A percentile compares a stretch with the other conserved stretches of the same genome.
Conservation (phyloP, 2,113 vertebrate species). For the Hippolais icterina region DNA sequence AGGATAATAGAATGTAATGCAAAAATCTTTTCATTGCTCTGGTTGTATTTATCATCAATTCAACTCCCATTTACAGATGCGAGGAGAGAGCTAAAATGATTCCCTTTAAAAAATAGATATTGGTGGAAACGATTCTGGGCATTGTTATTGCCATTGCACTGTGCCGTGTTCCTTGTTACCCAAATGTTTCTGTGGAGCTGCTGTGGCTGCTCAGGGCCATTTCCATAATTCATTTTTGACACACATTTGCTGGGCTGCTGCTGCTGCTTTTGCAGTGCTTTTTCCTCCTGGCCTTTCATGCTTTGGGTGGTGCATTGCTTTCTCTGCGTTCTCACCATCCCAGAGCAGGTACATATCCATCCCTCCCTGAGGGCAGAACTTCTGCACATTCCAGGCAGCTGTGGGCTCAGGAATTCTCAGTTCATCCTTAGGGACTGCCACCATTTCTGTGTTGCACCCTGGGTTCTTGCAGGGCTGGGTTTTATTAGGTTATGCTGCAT, state of each 20-base stretch:
- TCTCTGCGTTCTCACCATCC: not conserved
- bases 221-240: slow-evolving; percentile 44
- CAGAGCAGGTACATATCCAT: not conserved
- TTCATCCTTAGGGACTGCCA: not conserved
- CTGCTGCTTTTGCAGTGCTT: not conserved
- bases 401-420: not conserved
- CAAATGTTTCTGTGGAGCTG: not conserved
- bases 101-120: not conserved
- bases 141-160: not conserved
- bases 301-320: not conserved
- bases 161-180: not conserved
- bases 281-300: not conserved
- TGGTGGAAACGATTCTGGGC: not conserved
- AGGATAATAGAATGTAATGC: not conserved
- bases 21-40: not conserved
- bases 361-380: not conserved
- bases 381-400: not conserved
- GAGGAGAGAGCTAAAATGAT: not conserved
- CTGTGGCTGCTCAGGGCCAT: not conserved
- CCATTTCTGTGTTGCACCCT: not conserved
- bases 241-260: not conserved
- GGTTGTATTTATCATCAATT: not conserved
- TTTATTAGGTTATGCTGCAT: not conserved
- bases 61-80: not conserved
- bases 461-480: not conserved